Conservation (phyloP, 2,888 invertebrate species). For the Sinodicranocentrus sp. region DNA sequence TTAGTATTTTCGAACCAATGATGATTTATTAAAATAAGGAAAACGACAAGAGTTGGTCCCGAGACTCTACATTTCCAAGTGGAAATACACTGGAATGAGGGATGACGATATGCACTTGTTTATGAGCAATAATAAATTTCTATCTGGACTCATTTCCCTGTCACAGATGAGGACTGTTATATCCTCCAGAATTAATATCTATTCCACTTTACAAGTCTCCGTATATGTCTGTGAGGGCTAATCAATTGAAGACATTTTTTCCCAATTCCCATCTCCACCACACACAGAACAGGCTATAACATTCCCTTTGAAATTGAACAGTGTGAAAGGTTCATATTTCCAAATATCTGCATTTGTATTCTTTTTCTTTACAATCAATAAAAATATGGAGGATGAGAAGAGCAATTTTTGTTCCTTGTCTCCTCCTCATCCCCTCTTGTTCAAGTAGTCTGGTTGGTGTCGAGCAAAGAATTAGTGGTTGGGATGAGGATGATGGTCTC, state of each 20-base stretch:
- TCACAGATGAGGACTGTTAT: slow-evolving; percentile 15
- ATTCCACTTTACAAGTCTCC: slow-evolving; percentile 31
- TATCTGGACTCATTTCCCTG: slow-evolving; percentile 64
- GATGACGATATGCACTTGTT: slow-evolving; percentile 1
- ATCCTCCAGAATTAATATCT: slow-evolving; percentile 48
- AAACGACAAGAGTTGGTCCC: slow-evolving; percentile 29
- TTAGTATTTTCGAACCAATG: slow-evolving; percentile 66
- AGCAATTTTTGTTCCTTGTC: too few species aligned
- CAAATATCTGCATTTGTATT: too few species aligned
- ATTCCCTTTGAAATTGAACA: neutral
- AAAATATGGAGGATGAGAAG: too few species aligned
- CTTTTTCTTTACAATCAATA: too few species aligned
- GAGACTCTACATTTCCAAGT: neutral
- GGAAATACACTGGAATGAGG: neutral
- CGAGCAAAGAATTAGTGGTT: slow-evolving; percentile 14
- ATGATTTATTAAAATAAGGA: slow-evolving; percentile 69
- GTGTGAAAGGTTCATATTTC: neutral
- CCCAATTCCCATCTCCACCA: neutral
- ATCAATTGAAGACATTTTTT: slow-evolving; percentile 65
- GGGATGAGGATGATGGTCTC: neutral
- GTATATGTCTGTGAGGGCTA: slow-evolving; percentile 46
- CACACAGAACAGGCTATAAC: neutral
- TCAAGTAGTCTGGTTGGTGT: slow-evolving; percentile 1
- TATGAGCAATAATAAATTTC: slow-evolving; percentile 64
- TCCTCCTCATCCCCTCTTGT: too few species aligned